phyloP scores from a whole-genome alignment of 2,797 vertebrate genomes.

The Babyrousa celebensis region DNA sequence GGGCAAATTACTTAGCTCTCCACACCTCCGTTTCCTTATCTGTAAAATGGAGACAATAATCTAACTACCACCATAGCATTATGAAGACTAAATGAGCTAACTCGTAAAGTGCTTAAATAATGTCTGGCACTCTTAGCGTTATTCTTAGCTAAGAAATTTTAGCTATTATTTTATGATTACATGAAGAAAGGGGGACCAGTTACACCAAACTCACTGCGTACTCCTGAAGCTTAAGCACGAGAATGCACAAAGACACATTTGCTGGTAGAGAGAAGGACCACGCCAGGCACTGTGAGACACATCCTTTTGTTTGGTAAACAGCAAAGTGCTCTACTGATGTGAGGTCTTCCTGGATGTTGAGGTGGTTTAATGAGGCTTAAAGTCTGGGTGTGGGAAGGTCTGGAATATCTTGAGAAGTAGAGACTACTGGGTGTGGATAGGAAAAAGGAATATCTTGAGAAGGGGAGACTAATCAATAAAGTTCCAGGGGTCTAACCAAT shows the following conservation, averaged over 20 bases:
- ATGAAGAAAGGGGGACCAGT: neutral
- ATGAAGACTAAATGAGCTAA: neutral
- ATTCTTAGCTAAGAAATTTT: neutral
- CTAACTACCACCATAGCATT: fast-evolving
- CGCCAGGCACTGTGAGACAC: fast-evolving
- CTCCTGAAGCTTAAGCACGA: neutral
- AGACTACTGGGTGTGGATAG: neutral
- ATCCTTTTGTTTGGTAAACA: neutral
- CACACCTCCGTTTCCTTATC: neutral
- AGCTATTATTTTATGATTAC: neutral
- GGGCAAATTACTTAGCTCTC: neutral
- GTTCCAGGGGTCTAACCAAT: fast-evolving
- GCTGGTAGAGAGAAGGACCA: fast-evolving
- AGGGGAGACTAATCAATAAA: neutral
- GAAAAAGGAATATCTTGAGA: neutral
- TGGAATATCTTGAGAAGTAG: neutral
- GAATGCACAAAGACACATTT: fast-evolving
- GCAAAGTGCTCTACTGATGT: fast-evolving
- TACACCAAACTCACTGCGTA: fast-evolving
- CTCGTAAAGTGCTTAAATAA: neutral
- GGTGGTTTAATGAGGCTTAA: neutral
- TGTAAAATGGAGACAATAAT: neutral
- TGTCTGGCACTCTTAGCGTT: too few relatives aligned
- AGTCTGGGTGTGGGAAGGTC: neutral
- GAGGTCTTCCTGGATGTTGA: neutral